These are phyloP conservation scores for Apistogramma diplotaenia DNA, from an alignment of 2,113 vertebrate genomes.

Conservation along the genomic window DNA sequence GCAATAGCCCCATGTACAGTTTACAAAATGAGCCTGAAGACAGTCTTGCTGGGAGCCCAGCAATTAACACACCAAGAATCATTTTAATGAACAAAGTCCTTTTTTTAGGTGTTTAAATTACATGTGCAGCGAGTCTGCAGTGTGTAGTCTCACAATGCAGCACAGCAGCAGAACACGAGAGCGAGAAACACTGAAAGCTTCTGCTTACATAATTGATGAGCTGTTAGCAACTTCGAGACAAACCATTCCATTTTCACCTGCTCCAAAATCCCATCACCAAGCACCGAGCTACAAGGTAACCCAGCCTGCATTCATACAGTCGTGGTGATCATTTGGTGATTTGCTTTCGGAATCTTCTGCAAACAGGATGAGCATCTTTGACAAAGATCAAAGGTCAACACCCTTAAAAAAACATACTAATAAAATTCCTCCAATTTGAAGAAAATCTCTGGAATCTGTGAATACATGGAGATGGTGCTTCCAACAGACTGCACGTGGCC, in stretches of 20 bases:
- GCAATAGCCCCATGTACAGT: background rate
- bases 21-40: background rate
- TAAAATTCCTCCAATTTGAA: no score
- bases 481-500: no score
- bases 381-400: no score
- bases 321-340: no score
- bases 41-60: background rate
- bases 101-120: background rate
- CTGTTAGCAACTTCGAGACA: background rate
- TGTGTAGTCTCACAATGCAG: background rate
- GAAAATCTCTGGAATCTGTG: no score
- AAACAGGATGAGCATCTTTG: no score
- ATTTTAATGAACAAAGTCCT: background rate
- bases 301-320: no score
- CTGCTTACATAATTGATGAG: background rate
- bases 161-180: background rate
- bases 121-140: background rate
- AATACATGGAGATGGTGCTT: no score
- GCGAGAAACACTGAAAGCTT: background rate
- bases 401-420: no score
- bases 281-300: rapidly evolving
- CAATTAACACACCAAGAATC: background rate
- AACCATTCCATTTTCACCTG: background rate
- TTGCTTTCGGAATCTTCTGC: no score
- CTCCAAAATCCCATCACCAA: no score